Evolutionary conservation across 1,140 invertebrate species (phyloP), one percentile per base, ranked within the genome.

Genomic region (Hyles vespertilio): DNA sequence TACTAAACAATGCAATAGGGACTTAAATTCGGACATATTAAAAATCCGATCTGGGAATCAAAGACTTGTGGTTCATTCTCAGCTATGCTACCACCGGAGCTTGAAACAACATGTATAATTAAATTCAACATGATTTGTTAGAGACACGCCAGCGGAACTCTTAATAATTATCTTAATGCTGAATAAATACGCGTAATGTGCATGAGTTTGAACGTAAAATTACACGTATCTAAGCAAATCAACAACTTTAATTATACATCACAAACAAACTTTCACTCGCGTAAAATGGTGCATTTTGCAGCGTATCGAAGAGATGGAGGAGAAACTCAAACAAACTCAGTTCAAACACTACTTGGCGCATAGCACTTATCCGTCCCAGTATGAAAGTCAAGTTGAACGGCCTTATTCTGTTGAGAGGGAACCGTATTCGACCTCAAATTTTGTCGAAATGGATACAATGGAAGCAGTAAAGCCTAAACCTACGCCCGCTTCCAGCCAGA

Each of bases 331-430:
- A 56, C 83, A 87, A 51, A 82, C 63, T 60, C 79, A 87, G 57
- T 89, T 89, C 61, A 89, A 89, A 60, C 74, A 89, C 61, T 87
- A 81, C 59, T 74, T 87, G 47, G 82, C 79, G 0, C 81, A 85
- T 12, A 87, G 60, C 55, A 61, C 55, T 11, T 81, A 74, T 56
- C 58, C 73, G 5, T 74, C 76, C 4, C 77, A 81, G 51, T 80
- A 70, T 33, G 78, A 81, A 60, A 74, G 67, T 47, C 77, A 70
- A 63, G 83, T 79, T 8, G 84, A 86, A 60, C 72, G 78, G 11
- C 83, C 84, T 0, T 89, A 86, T 59, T 85, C 86, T 5, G 69
- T 68, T 0, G 65, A 70, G n/a, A 70, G 70, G 58, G 67, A 84
- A 46, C 63, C 67, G 2, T 72, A 71, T 32, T 43, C 61, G 8